Conservation (phyloP, 23 tunicate species). For the Trididemnum clinides region DNA sequence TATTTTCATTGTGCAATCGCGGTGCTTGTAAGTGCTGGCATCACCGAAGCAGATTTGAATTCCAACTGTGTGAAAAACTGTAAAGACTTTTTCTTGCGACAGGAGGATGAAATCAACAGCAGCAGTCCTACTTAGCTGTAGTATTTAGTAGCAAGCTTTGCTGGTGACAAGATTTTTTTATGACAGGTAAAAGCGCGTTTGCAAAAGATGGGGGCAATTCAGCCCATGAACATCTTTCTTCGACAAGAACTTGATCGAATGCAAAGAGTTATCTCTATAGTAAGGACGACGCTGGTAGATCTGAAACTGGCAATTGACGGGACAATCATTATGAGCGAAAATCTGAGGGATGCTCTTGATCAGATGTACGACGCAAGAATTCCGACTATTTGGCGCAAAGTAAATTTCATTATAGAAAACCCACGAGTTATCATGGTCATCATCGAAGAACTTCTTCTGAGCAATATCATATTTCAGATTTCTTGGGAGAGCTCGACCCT, state of each 20-base stretch:
- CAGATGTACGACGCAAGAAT: conserved; percentile 99
- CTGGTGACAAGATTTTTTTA: neutral
- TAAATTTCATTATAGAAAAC: too few species aligned
- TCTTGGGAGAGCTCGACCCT: conserved; percentile 97
- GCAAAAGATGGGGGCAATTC: conserved; percentile 97
- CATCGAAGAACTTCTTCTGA: too few species aligned
- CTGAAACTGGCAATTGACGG: conserved; percentile 98
- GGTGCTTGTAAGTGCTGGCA: too few species aligned
- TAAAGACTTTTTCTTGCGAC: too few species aligned
- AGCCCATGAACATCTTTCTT: conserved; percentile 99
- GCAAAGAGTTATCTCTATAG: conserved; percentile 91
- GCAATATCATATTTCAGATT: conserved; percentile 50
- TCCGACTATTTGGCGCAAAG: conserved; percentile 90
- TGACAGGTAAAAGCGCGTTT: conserved; percentile 87
- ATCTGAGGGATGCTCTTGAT: conserved; percentile 92
- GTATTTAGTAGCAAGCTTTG: too few species aligned
- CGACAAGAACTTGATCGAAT: conserved; percentile 99
- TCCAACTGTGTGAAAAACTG: too few species aligned
- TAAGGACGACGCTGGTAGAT: conserved; percentile 86
- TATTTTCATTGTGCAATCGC: too few species aligned
- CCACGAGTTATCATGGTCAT: too few species aligned
- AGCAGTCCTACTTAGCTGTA: too few species aligned
- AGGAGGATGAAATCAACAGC: too few species aligned
- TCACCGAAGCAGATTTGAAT: too few species aligned
- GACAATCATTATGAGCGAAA: conserved; percentile 99